phyloP scores from a whole-genome alignment of 2,113 vertebrate species.

The Phalacrocorax carbo region DNA sequence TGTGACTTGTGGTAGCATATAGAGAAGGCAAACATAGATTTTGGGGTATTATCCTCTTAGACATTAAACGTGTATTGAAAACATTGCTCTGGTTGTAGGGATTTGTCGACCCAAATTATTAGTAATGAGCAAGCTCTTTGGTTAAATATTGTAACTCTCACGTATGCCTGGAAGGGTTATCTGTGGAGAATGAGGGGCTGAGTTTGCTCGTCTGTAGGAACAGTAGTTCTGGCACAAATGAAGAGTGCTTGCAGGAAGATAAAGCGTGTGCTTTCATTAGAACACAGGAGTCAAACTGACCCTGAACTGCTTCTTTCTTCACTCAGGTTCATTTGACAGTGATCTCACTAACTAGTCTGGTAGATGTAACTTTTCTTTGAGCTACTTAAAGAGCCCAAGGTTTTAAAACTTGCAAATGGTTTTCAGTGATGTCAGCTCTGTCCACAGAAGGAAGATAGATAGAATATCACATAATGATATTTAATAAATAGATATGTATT shows the following conservation, averaged over 20 bases:
- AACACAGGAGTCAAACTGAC: not conserved
- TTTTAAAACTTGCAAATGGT: not conserved
- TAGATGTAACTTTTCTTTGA: not conserved
- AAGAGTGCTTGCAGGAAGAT: not conserved
- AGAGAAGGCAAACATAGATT: not conserved
- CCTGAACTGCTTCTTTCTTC: not conserved
- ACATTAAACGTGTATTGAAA: not conserved
- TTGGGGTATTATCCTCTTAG: not conserved
- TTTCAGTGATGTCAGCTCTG: not conserved
- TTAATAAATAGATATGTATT: not conserved
- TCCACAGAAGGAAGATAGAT: not conserved
- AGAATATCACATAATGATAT: not conserved
- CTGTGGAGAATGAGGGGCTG: not conserved
- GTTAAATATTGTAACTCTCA: not conserved
- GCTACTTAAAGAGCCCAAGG: not conserved
- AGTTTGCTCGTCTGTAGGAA: not conserved
- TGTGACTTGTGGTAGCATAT: not conserved
- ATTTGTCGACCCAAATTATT: not conserved
- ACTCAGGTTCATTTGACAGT: not conserved
- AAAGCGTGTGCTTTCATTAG: not conserved
- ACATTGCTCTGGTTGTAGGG: not conserved
- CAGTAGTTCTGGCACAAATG: not conserved
- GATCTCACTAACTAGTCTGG: not conserved
- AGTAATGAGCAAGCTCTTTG: not conserved
- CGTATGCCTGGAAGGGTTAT: not conserved